Conservation (phyloP, 2,113 vertebrate species). For the Morone saxatilis region DNA sequence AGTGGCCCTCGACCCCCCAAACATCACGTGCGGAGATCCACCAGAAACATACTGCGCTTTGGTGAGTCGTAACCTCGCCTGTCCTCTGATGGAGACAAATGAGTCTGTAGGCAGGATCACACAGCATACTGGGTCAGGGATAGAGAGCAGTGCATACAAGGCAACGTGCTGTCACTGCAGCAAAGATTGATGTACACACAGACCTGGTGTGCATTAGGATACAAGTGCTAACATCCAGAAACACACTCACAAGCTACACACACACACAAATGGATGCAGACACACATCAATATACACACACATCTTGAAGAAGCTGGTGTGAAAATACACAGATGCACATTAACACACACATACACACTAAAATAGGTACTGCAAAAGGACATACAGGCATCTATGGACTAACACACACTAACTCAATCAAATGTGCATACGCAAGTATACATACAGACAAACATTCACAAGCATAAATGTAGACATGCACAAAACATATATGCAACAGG, state of each 20-base stretch:
- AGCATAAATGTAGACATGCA: neutral
- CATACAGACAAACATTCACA: neutral
- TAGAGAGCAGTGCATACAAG: constrained; percentile 57
- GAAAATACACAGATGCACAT: neutral
- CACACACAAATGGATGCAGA: neutral
- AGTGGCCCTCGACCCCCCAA: constrained; percentile 94
- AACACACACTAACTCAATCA: neutral
- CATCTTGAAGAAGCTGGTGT: neutral
- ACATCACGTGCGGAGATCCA: constrained; percentile 98
- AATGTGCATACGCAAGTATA: neutral
- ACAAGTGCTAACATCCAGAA: constrained; percentile 25
- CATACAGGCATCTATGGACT: neutral
- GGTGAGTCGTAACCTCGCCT: constrained; percentile 88
- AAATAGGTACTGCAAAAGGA: neutral
- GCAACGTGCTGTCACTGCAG: constrained; percentile 36
- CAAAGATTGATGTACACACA: constrained; percentile 71
- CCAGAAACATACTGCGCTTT: constrained; percentile 98
- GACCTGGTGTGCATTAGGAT: constrained; percentile 5
- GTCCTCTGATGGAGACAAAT: constrained; percentile 80
- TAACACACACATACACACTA: neutral
- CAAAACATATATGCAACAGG: neutral
- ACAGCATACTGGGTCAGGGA: constrained; percentile 77
- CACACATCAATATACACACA: constrained; percentile 2
- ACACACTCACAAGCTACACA: neutral
- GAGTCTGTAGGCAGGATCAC: constrained; percentile 74